These are phyloP conservation scores for Odontomachus brunneus DNA, from an alignment of 1,140 invertebrate species.

Conservation along the genomic window DNA sequence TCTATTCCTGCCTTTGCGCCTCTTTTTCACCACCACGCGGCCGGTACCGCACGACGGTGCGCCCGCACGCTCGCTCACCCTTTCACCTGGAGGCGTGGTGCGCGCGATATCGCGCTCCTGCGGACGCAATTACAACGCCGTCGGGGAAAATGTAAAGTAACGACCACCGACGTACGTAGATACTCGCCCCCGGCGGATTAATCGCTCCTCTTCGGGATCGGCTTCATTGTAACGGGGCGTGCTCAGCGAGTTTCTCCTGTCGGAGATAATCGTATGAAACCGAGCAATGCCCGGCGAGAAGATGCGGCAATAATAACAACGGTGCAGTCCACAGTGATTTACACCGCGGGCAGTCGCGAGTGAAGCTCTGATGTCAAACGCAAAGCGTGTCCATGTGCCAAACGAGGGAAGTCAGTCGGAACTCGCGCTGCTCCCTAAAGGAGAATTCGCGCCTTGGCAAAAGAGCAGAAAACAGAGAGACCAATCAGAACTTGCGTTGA, in stretches of 20 bases:
- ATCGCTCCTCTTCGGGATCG: constrained; percentile 58
- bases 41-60: constrained; percentile 43
- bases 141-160: constrained; percentile 63
- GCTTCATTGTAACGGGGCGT: constrained; percentile 44
- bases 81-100: constrained; percentile 83
- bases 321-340: neutral
- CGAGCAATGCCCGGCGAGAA: neutral
- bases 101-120: constrained; percentile 65
- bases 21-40: constrained; percentile 70
- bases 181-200: constrained; percentile 42
- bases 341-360: neutral
- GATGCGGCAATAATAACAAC: neutral
- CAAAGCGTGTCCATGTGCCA: neutral
- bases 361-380: neutral
- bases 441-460: too few species aligned
- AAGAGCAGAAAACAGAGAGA: too few species aligned
- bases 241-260: constrained; percentile 5
- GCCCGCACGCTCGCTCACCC: constrained; percentile 64
- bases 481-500: too few species aligned
- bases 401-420: too few species aligned
- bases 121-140: constrained; percentile 66
- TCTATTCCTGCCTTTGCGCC: constrained; percentile 39
- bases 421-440: too few species aligned
- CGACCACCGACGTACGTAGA: constrained; percentile 47
- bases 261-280: neutral